These are phyloP conservation scores for Molothrus aeneus DNA, from an alignment of 2,797 vertebrate species.

Conservation along the genomic window DNA sequence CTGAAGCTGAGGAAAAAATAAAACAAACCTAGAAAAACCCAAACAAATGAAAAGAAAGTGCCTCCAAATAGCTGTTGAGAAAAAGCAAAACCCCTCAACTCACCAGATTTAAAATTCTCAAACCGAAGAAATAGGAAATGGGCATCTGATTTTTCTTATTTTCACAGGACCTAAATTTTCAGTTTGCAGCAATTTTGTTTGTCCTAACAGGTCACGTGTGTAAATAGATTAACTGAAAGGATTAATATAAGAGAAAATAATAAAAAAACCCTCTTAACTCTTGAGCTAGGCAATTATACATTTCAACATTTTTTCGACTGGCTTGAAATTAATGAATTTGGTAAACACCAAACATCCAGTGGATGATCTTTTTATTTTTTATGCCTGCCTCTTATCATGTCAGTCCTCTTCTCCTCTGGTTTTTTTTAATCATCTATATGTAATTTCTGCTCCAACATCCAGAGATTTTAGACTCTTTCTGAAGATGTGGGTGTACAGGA, in stretches of 20 bases:
- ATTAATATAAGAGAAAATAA: background rate
- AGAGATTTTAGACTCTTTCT: background rate
- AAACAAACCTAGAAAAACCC: fast-evolving
- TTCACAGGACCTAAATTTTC: background rate
- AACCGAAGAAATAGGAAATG: background rate
- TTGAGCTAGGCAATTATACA: background rate
- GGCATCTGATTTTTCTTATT: background rate
- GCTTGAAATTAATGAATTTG: background rate
- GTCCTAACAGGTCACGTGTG: background rate
- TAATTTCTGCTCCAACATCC: background rate
- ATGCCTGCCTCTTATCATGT: background rate
- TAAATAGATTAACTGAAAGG: background rate
- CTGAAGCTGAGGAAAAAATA: background rate
- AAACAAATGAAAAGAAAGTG: background rate
- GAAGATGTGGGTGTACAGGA: background rate
- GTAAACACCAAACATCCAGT: background rate
- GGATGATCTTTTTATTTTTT: background rate
- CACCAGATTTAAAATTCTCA: background rate
- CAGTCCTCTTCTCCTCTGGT: background rate
- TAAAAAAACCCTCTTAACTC: background rate
- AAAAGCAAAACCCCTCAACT: background rate
- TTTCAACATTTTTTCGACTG: background rate
- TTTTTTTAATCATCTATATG: background rate
- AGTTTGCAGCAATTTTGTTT: fast-evolving
- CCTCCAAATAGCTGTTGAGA: background rate